phyloP scores from a whole-genome alignment of 2,113 vertebrate genomes.

The Cryptotis parvus region DNA sequence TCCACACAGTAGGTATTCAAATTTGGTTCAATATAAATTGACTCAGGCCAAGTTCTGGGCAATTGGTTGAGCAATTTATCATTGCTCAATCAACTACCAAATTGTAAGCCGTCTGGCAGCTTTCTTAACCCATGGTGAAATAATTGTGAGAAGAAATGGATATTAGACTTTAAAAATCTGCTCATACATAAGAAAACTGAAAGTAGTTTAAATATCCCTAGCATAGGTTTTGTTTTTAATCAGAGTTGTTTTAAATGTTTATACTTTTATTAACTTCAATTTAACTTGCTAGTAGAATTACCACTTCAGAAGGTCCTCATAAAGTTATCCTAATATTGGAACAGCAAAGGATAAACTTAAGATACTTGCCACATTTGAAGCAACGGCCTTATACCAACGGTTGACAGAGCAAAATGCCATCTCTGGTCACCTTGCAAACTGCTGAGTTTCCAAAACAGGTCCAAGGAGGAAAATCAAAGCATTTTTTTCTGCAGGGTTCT shows the following conservation, averaged over 20 bases:
- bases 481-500: neutral
- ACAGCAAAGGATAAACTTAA: slow-evolving; percentile 20
- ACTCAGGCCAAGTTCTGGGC: neutral
- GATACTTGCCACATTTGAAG: neutral
- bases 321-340: neutral
- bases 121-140: neutral
- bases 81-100: neutral
- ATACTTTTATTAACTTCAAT: neutral
- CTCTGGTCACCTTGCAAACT: neutral
- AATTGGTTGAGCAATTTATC: neutral
- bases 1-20: neutral
- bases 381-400: neutral
- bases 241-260: slow-evolving; percentile 39
- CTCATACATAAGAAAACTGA: neutral
- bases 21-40: neutral
- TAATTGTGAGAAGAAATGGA: neutral
- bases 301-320: neutral
- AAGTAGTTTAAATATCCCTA: neutral
- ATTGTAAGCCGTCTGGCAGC: neutral
- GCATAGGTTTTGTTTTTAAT: neutral
- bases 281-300: neutral
- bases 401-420: neutral
- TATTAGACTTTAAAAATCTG: neutral
- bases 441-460: neutral
- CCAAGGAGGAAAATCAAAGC: slow-evolving; percentile 40